These are phyloP conservation scores for Tychaedon coryphoeus DNA, from an alignment of 2,113 vertebrate genomes.

Conservation along the genomic window DNA sequence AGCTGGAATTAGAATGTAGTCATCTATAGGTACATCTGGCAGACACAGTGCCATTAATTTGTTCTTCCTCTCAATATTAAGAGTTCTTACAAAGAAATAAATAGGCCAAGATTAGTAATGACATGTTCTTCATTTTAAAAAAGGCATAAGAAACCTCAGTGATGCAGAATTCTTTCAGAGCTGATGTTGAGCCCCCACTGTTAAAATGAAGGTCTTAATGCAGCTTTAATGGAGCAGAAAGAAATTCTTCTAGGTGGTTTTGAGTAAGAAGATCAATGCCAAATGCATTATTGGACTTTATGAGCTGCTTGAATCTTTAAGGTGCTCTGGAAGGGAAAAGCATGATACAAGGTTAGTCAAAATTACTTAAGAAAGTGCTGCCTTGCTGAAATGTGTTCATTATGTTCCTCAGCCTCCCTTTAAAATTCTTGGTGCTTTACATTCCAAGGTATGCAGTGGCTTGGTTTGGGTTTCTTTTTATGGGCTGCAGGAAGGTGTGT, in stretches of 20 bases:
- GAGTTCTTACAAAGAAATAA: neutral
- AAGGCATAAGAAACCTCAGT: neutral
- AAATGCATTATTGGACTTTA: slow-evolving; percentile 30
- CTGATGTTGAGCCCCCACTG: neutral
- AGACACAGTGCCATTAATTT: neutral
- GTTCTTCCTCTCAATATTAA: neutral
- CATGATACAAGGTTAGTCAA: neutral
- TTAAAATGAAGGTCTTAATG: slow-evolving; percentile 17
- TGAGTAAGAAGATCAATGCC: slow-evolving; percentile 28
- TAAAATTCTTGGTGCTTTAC: neutral
- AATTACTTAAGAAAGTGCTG: neutral
- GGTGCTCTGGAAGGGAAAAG: neutral
- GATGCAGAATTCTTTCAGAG: neutral
- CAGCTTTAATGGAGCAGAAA: neutral
- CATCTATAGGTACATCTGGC: neutral
- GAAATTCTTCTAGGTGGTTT: neutral
- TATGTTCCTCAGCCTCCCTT: neutral
- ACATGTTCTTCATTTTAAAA: neutral
- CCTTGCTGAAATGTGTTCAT: neutral
- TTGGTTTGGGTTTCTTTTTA: neutral
- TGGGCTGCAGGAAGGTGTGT: neutral
- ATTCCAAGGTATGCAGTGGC: neutral
- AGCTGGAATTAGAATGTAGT: neutral
- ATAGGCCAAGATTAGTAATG: neutral
- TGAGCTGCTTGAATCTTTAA: slow-evolving; percentile 20